phyloP scores from a whole-genome alignment of 2,888 invertebrate species.

The Dolichopus griseipennis region DNA sequence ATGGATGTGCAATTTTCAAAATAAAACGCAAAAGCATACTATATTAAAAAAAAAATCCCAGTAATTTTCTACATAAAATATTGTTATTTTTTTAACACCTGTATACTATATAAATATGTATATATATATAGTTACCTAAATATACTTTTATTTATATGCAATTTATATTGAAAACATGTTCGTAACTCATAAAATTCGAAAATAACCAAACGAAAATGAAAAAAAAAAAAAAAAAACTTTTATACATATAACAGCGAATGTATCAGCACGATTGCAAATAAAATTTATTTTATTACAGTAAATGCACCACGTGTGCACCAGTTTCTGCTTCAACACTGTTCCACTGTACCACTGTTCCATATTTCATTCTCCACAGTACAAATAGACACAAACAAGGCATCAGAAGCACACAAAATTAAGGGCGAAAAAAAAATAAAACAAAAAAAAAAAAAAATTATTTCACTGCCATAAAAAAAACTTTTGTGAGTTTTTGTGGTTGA shows the following conservation, averaged over 20 bases:
- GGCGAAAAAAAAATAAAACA: not conserved
- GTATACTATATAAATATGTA: too few relatives aligned
- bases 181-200: too few relatives aligned
- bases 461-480: not conserved
- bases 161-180: too few relatives aligned
- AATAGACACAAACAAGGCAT: too few relatives aligned
- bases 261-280: slow-evolving; percentile 2
- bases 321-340: not conserved
- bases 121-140: too few relatives aligned
- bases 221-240: not conserved
- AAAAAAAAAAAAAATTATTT: not conserved
- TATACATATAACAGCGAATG: not conserved
- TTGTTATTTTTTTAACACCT: too few relatives aligned
- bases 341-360: not conserved
- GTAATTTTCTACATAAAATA: too few relatives aligned
- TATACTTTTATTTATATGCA: too few relatives aligned
- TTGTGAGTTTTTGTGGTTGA: not conserved
- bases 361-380: too few relatives aligned
- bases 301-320: not conserved
- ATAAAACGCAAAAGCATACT: too few relatives aligned
- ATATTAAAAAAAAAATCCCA: too few relatives aligned
- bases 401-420: not conserved
- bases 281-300: not conserved
- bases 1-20: too few relatives aligned
- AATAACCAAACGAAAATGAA: not conserved